Evolutionary conservation across 1,140 invertebrate genomes (phyloP).

Genomic region (Brachionus asplanchnoidis): DNA sequence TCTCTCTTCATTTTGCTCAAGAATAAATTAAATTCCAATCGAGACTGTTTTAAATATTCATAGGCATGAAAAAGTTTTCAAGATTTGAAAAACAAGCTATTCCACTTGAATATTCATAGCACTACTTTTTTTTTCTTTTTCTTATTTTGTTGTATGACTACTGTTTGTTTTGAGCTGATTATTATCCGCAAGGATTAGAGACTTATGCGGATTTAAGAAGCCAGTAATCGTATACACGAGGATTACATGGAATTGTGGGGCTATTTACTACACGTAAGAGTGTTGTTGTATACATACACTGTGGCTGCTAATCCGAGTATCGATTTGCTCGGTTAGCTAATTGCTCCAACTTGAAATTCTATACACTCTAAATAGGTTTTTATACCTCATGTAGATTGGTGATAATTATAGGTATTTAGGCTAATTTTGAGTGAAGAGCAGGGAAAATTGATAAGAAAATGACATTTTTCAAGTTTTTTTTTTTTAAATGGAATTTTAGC

Average conservation of each 20-base stretch:
- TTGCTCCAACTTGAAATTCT: background rate
- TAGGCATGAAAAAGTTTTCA: constrained; percentile 31
- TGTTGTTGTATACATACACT: background rate
- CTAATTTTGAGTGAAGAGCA: constrained; percentile 39
- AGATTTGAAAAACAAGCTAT: constrained; percentile 18
- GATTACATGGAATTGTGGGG: constrained; percentile 24
- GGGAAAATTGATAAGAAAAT: constrained; percentile 36
- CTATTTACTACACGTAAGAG: background rate
- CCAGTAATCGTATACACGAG: constrained; percentile 1
- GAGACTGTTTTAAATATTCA: constrained; percentile 34
- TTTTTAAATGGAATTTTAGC: constrained; percentile 25
- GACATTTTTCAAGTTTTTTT: constrained; percentile 23
- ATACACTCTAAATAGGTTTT: constrained; percentile 1
- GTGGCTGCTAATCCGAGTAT: background rate
- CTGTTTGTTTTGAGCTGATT: constrained; percentile 14
- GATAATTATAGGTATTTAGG: constrained; percentile 40
- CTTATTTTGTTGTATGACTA: background rate
- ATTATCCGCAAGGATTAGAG: background rate
- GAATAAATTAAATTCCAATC: constrained; percentile 29
- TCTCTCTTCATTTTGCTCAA: background rate
- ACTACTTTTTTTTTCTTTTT: background rate
- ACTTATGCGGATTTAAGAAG: constrained; percentile 17
- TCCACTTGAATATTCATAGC: constrained; percentile 39
- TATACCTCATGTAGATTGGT: constrained; percentile 26
- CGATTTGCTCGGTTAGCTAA: background rate